Evolutionary conservation across 1,140 invertebrate genomes (phyloP).

Genomic region (Drosophila funebris): DNA sequence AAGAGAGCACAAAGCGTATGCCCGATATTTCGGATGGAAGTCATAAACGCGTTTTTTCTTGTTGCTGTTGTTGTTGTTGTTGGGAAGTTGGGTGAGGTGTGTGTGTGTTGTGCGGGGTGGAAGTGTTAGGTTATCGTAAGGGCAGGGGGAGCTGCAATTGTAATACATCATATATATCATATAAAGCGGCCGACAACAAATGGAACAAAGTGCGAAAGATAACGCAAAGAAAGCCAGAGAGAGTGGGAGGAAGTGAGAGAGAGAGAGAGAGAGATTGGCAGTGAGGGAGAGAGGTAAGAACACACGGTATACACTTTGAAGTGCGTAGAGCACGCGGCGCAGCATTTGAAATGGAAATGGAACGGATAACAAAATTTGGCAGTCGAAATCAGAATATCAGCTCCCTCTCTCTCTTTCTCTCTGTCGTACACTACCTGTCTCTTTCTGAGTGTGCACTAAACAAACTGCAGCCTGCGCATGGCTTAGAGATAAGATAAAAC

Average conservation of each 20-base stretch:
- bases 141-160: constrained; percentile 10
- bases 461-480: constrained; percentile 32
- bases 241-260: not conserved
- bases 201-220: constrained; percentile 33
- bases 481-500: constrained; percentile 39
- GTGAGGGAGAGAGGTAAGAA: not conserved
- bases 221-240: constrained; percentile 5
- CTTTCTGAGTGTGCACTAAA: not conserved
- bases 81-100: constrained; percentile 9
- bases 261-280: not conserved
- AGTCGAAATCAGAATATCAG: not conserved
- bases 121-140: constrained; percentile 24
- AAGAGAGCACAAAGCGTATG: constrained; percentile 39
- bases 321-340: constrained; percentile 2
- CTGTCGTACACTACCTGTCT: not conserved
- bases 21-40: constrained; percentile 50
- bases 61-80: too few relatives aligned
- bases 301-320: constrained; percentile 23
- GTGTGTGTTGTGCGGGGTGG: too few relatives aligned
- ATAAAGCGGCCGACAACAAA: constrained; percentile 26
- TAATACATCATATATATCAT: constrained; percentile 24
- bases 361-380: constrained; percentile 3
- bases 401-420: not conserved
- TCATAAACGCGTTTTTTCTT: constrained; percentile 52
- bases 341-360: not conserved